These are phyloP conservation scores for Rhodophaea formosa DNA, from an alignment of 2,888 invertebrate genomes.

Conservation along the genomic window DNA sequence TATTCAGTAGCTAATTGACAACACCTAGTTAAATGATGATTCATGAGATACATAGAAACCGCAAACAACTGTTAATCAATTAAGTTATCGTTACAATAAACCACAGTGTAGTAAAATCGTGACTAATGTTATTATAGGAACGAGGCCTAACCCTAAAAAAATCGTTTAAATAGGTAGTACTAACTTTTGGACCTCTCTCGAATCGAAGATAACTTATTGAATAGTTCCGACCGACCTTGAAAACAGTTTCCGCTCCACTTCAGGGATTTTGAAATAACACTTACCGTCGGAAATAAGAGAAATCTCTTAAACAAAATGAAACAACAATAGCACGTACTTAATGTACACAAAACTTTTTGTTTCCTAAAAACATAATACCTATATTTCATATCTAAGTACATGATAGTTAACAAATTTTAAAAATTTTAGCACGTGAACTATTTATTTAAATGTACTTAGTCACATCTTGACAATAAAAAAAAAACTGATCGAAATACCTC, in stretches of 20 bases:
- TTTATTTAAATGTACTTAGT: too few relatives aligned
- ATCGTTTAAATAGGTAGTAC: not conserved
- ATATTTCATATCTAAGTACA: too few relatives aligned
- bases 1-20: not conserved
- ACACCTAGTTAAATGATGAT: not conserved
- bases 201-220: not conserved
- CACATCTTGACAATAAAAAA: too few relatives aligned
- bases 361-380: not conserved
- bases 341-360: not conserved
- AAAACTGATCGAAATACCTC: too few relatives aligned
- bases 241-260: conserved; percentile 56
- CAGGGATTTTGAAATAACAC: conserved; percentile 46
- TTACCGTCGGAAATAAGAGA: conserved; percentile 36
- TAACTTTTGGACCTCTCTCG: conserved; percentile 6
- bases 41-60: not conserved
- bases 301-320: conserved; percentile 36
- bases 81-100: not conserved
- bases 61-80: not conserved
- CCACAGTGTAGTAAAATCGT: not conserved
- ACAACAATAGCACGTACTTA: conserved; percentile 11
- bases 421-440: too few relatives aligned
- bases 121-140: conserved; percentile 20
- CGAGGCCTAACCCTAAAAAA: conserved; percentile 35
- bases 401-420: too few relatives aligned
- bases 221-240: conserved; percentile 41